These are phyloP conservation scores for Ephydatia muelleri DNA, from an alignment of 37 sponge, comb jelly and placozoan genomes.

Conservation along the genomic window DNA sequence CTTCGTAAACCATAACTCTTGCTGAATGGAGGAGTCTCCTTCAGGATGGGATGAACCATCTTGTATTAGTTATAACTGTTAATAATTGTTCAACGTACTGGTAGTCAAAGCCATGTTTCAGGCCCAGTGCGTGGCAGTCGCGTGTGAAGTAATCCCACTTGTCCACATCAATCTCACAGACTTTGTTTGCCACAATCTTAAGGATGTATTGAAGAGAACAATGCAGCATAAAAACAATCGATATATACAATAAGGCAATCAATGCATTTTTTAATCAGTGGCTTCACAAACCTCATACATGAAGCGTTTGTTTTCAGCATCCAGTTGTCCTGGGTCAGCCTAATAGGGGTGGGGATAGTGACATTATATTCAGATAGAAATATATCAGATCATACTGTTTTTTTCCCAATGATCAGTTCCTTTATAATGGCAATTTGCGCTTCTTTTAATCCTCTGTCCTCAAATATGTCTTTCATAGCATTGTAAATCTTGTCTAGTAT, in stretches of 20 bases:
- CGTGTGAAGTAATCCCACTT: not conserved
- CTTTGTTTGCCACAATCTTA: not conserved
- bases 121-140: not conserved
- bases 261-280: too few relatives aligned
- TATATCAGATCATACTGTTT: not conserved
- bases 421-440: not conserved
- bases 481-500: not conserved
- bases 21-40: not conserved
- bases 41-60: not conserved
- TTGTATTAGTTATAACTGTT: not conserved
- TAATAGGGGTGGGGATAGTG: not conserved
- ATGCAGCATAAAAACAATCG: too few relatives aligned
- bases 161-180: not conserved
- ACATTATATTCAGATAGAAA: not conserved
- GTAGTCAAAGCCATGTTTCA: not conserved
- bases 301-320: not conserved
- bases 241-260: too few relatives aligned
- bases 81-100: not conserved
- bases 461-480: not conserved
- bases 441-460: not conserved
- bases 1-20: not conserved
- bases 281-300: not conserved
- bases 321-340: not conserved
- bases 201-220: not conserved
- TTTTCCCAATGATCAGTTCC: not conserved